Evolutionary conservation across 2,888 invertebrate species (phyloP), one percentile per base, ranked within the genome.

Genomic region (Argyresthia albistria): DNA sequence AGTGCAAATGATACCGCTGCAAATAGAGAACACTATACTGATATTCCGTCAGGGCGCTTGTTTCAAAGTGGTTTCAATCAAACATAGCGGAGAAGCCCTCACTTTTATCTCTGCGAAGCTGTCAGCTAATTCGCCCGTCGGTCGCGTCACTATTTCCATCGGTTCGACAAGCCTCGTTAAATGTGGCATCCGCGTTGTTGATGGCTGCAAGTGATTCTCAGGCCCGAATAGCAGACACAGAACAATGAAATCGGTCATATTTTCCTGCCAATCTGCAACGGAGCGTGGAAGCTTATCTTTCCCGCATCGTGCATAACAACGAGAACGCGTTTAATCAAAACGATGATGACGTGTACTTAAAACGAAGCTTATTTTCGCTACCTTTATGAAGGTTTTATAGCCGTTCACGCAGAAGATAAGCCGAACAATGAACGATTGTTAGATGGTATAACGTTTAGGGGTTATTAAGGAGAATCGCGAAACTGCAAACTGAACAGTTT

Each of bases 171-270:
- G 84, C 71, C 80, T 86, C 86, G 84, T 86, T 87, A 80, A 82
- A 71, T 82, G 79, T 75, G 79, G 79, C 76, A 78, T 81, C 80
- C 80, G 75, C 69, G 76, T 69, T 74, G 82, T 79, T 81, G 84
- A 84, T 84, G 81, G 80, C 79, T 74, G 71, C 78, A 76, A 82
- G 86, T 84, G 86, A 86, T 86, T 86, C 84, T 80, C 78, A 78
- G 77, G 74, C 74, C 70, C 74, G 70, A 78, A 76, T 73, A 76
- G 73, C 76, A 65, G 67, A 64, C 69, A 64, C 69, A 77, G 78
- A 86, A 87, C 86, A 87, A 87, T 87, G 86, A 82, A 82, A 84
- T 82, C 86, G 78, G 82, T 83, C 83, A 86, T 82, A 86, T 82
- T 83, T 82, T 79, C 80, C 82, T 77, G 78, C 76, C 79, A 76